Percentiles rank a stretch among this genome's conserved stretches.
These are phyloP conservation scores for Tinamus guttatus DNA, from an alignment of 2,113 vertebrate species.

Conservation along the genomic window DNA sequence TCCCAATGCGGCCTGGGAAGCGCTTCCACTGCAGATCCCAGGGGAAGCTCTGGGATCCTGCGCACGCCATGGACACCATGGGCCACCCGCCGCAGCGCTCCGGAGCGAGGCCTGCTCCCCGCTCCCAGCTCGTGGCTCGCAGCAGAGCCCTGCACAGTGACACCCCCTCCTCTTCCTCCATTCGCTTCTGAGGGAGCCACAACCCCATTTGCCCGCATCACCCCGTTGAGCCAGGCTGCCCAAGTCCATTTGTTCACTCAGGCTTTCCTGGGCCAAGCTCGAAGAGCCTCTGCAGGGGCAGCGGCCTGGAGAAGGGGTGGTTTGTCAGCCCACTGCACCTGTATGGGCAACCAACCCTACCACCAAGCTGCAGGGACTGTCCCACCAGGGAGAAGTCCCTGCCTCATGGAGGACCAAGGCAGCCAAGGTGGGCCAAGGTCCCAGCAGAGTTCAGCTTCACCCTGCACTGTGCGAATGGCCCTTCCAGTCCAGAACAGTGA, in stretches of 20 bases:
- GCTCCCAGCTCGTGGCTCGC: conserved; percentile 39
- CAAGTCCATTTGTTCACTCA: not conserved
- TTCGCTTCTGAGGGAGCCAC: not conserved
- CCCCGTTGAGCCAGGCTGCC: not conserved
- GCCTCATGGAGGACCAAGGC: rapidly evolving
- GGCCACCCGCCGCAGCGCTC: not conserved
- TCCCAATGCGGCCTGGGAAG: not conserved
- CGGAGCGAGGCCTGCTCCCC: no score
- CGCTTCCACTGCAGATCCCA: not conserved
- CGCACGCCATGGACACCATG: not conserved
- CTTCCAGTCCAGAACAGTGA: not conserved
- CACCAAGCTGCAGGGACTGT: not conserved
- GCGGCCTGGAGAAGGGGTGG: not conserved
- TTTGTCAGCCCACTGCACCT: not conserved
- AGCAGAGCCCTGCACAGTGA: not conserved
- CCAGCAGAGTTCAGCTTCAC: not conserved
- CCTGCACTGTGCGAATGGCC: not conserved
- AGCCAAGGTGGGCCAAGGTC: not conserved
- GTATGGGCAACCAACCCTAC: not conserved
- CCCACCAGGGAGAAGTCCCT: not conserved
- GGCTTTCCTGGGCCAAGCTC: not conserved
- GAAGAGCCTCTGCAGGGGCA: not conserved
- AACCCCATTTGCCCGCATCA: not conserved
- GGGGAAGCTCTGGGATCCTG: not conserved
- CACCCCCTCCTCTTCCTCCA: not conserved